Percentiles rank a stretch among this genome's conserved stretches.
Conservation (phyloP, 2,797 vertebrate species). For the Melanotaenia trifasciata region DNA sequence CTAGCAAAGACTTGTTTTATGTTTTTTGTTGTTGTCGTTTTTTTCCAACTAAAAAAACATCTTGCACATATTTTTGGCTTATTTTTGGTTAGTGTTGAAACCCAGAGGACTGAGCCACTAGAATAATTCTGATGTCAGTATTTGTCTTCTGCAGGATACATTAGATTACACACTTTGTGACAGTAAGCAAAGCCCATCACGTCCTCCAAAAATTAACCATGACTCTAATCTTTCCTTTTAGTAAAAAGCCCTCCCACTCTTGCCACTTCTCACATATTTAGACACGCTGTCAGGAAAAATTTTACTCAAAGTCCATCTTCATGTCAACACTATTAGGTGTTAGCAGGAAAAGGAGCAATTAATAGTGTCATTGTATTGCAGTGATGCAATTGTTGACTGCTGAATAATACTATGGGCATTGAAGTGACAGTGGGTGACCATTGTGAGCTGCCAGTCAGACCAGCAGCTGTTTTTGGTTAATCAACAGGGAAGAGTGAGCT, state of each 20-base stretch:
- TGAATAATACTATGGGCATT: slow-evolving; percentile 37
- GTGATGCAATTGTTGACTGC: slow-evolving; percentile 39
- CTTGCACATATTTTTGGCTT: background rate
- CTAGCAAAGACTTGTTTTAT: background rate
- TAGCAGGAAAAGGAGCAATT: slow-evolving; percentile 58
- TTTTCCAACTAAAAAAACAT: background rate
- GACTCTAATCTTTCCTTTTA: slow-evolving; percentile 33
- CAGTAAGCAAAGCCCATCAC: slow-evolving; percentile 12
- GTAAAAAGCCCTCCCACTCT: slow-evolving; percentile 24
- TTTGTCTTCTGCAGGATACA: slow-evolving; percentile 11
- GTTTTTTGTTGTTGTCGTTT: background rate
- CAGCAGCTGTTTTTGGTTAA: slow-evolving; percentile 45
- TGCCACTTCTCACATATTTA: slow-evolving; percentile 54
- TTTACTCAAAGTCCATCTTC: slow-evolving; percentile 61
- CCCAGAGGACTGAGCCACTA: background rate
- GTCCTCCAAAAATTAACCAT: slow-evolving; percentile 18
- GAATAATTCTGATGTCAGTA: slow-evolving; percentile 7
- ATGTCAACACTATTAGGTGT: slow-evolving; percentile 60
- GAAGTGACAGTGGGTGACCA: slow-evolving; percentile 40
- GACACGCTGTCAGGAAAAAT: slow-evolving; percentile 61
- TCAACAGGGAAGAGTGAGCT: slow-evolving; percentile 27
- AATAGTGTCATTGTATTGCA: slow-evolving; percentile 44
- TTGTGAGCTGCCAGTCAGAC: slow-evolving; percentile 48
- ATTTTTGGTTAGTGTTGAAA: background rate
- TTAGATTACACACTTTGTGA: slow-evolving; percentile 27